phyloP scores from a whole-genome alignment of 2,797 vertebrate genomes.

The Cygnus olor region DNA sequence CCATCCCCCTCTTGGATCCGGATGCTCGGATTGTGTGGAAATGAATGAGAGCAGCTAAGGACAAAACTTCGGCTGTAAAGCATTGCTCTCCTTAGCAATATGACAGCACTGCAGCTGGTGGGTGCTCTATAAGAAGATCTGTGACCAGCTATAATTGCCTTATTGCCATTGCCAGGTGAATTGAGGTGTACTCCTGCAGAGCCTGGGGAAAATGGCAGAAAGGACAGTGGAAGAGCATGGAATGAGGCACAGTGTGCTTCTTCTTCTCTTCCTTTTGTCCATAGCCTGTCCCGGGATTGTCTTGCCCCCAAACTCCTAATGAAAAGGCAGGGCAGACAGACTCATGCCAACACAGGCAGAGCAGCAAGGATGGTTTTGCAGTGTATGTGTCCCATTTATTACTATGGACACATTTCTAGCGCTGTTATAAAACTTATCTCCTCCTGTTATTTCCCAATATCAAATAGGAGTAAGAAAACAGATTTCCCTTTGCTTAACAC shows the following conservation, averaged over 20 bases:
- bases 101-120: rapidly evolving
- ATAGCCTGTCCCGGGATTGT: not conserved
- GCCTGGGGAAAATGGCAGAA: not conserved
- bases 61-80: slow-evolving; percentile 10
- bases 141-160: rapidly evolving
- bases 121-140: not conserved
- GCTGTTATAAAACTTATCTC: slow-evolving; percentile 79
- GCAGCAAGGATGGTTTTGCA: not conserved
- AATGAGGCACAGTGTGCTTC: not conserved
- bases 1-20: slow-evolving; percentile 53
- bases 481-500: slow-evolving; percentile 72
- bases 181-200: rapidly evolving
- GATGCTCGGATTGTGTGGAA: not conserved
- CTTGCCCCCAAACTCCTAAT: not conserved
- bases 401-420: slow-evolving; percentile 48
- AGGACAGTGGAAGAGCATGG: not conserved
- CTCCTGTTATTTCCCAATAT: slow-evolving; percentile 77
- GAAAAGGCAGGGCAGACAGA: not conserved
- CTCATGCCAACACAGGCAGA: not conserved
- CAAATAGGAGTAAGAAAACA: slow-evolving; percentile 76
- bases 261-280: not conserved
- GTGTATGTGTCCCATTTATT: slow-evolving; percentile 42
- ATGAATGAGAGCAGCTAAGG: slow-evolving; percentile 49
- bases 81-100: rapidly evolving
- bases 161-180: rapidly evolving